phyloP scores from a whole-genome alignment of 1,140 invertebrate species.

The Littorina saxatilis region DNA sequence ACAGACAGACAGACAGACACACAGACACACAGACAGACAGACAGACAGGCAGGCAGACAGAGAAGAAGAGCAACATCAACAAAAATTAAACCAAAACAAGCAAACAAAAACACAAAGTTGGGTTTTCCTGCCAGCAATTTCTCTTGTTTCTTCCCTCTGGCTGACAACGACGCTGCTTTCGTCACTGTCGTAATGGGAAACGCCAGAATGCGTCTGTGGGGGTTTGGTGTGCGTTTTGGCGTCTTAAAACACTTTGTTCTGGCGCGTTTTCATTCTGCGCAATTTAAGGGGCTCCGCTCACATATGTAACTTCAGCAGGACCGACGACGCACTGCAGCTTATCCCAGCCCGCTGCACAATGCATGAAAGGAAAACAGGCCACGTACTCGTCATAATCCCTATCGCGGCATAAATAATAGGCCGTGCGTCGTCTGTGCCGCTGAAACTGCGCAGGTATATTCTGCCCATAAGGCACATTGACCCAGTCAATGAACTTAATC shows the following conservation, averaged over 20 bases:
- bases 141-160: not conserved
- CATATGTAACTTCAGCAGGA: too few species aligned
- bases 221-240: not conserved
- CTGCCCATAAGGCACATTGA: too few species aligned
- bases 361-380: too few species aligned
- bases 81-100: too few species aligned
- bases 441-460: too few species aligned
- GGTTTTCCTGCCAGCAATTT: constrained; percentile 4
- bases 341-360: too few species aligned
- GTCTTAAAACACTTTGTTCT: not conserved
- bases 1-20: not conserved
- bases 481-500: too few species aligned
- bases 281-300: not conserved
- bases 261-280: not conserved
- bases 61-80: not conserved
- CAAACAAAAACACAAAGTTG: not conserved
- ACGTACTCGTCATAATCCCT: too few species aligned
- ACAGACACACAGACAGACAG: not conserved
- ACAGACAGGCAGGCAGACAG: not conserved
- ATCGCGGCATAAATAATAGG: too few species aligned
- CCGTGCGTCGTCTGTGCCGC: too few species aligned
- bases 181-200: not conserved
- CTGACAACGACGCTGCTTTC: not conserved
- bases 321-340: too few species aligned
- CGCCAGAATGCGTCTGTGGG: constrained; percentile 14